A percentile compares a stretch with the other conserved stretches of the same genome.
phyloP scores from a whole-genome alignment of 1,140 invertebrate genomes.

The Eriocheir sinensis region DNA sequence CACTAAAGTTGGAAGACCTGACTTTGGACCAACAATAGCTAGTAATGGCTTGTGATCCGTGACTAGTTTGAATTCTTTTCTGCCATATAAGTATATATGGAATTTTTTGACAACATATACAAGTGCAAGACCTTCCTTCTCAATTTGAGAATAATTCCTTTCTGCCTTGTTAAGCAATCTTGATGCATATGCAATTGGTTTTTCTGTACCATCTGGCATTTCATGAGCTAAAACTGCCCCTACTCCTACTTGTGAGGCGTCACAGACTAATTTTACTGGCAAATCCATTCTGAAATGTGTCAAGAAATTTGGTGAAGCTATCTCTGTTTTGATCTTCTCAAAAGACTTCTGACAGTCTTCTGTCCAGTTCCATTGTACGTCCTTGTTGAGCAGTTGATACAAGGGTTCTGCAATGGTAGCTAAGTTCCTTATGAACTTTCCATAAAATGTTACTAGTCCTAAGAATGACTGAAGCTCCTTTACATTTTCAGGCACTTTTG shows the following conservation, averaged over 20 bases:
- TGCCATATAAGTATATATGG: slow-evolving; percentile 83
- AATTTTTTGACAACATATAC: slow-evolving; percentile 84
- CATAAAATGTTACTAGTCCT: too few relatives aligned
- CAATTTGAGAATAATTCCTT: slow-evolving; percentile 83
- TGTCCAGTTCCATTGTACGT: too few relatives aligned
- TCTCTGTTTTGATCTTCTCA: slow-evolving; percentile 38
- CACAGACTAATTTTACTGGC: slow-evolving; percentile 61
- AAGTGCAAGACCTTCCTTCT: slow-evolving; percentile 85
- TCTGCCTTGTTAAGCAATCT: slow-evolving; percentile 82
- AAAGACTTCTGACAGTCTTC: too few relatives aligned
- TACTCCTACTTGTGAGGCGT: slow-evolving; percentile 80
- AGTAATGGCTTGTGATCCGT: slow-evolving; percentile 42
- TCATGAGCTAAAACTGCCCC: slow-evolving; percentile 82
- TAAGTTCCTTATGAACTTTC: too few relatives aligned
- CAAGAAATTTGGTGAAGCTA: not conserved
- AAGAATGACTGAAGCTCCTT: too few relatives aligned
- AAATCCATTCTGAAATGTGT: not conserved
- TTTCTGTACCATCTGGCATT: slow-evolving; percentile 79
- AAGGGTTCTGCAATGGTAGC: too few relatives aligned
- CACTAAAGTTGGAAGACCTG: slow-evolving; percentile 54
- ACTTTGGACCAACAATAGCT: slow-evolving; percentile 45
- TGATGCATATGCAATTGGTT: slow-evolving; percentile 82
- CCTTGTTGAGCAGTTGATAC: too few relatives aligned
- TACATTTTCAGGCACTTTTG: too few relatives aligned
- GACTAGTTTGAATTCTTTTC: slow-evolving; percentile 81